Percentiles rank a stretch among this genome's conserved stretches.
phyloP scores from a whole-genome alignment of 2,797 vertebrate species.

The Rhinichthys osculus region DNA sequence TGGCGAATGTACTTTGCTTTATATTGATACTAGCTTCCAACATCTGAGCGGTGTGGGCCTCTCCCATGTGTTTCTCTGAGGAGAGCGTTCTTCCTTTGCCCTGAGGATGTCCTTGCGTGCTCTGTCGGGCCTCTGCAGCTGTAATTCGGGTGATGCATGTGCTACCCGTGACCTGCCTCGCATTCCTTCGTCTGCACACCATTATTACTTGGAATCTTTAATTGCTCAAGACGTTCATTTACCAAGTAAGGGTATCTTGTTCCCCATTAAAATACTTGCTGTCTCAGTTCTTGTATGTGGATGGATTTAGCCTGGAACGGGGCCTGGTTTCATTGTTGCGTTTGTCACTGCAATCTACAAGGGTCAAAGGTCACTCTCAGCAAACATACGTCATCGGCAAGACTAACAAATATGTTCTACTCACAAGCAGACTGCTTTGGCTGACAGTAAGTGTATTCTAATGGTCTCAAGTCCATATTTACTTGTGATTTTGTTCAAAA shows the following conservation, averaged over 20 bases:
- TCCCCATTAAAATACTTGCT: conserved; percentile 68
- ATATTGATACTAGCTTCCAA: conserved; percentile 37
- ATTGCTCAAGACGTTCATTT: conserved; percentile 82
- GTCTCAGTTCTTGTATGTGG: conserved; percentile 58
- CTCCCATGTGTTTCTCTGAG: conserved; percentile 52
- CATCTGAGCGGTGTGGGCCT: conserved; percentile 23
- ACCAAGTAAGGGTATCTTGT: conserved; percentile 76
- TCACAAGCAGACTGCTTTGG: neutral
- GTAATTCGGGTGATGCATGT: conserved; percentile 79
- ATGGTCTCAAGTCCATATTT: neutral
- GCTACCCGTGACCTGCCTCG: conserved; percentile 73
- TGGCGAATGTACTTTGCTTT: conserved; percentile 20
- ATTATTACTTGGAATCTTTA: conserved; percentile 76
- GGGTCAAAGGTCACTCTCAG: conserved; percentile 51
- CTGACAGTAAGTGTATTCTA: conserved; percentile 42
- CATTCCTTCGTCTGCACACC: conserved; percentile 69
- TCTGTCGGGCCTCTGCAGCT: conserved; percentile 66
- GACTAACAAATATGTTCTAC: conserved; percentile 49
- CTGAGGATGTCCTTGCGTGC: conserved; percentile 78
- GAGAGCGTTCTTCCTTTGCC: conserved; percentile 61
- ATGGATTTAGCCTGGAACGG: conserved; percentile 47
- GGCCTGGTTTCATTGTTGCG: conserved; percentile 57
- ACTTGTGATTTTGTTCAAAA: neutral
- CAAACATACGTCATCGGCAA: conserved; percentile 56
- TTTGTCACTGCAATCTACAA: conserved; percentile 59